Percentiles rank a stretch among this genome's conserved stretches.
phyloP scores from a whole-genome alignment of 2,797 vertebrate species.

The Astyanax mexicanus region DNA sequence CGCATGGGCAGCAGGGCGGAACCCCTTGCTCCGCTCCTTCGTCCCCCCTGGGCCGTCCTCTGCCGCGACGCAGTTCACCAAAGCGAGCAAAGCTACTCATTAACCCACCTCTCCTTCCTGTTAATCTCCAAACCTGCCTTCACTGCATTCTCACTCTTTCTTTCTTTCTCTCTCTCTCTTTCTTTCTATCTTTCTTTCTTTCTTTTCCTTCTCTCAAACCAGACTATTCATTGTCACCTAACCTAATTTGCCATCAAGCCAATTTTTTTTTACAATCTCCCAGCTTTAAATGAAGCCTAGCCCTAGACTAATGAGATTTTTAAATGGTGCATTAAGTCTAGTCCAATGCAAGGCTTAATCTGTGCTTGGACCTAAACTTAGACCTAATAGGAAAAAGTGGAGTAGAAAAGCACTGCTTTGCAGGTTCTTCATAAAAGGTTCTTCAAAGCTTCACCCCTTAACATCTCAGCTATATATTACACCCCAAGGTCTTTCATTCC shows the following conservation, averaged over 20 bases:
- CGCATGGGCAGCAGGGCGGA: slow-evolving; percentile 79
- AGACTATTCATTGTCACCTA: slow-evolving; percentile 1
- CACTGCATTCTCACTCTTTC: slow-evolving; percentile 25
- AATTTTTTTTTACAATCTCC: not conserved
- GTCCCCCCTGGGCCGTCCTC: slow-evolving; percentile 70
- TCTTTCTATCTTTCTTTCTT: not conserved
- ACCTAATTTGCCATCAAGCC: slow-evolving; percentile 5
- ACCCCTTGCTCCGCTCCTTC: slow-evolving; percentile 75
- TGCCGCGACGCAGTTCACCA: slow-evolving; percentile 60
- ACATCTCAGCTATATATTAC: too few relatives aligned
- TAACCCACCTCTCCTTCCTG: slow-evolving; percentile 74
- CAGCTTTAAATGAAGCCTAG: not conserved
- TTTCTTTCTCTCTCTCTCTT: not conserved
- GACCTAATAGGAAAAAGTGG: not conserved
- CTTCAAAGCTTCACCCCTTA: too few relatives aligned
- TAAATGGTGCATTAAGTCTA: not conserved
- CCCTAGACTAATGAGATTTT: not conserved
- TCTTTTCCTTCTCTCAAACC: not conserved
- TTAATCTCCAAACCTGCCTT: slow-evolving; percentile 74
- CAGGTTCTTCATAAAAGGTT: too few relatives aligned
- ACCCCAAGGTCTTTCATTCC: too few relatives aligned
- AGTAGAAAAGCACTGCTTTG: too few relatives aligned
- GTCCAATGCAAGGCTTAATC: not conserved
- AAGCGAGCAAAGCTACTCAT: slow-evolving; percentile 73
- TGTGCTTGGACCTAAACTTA: not conserved